Evolutionary conservation across 2,888 invertebrate species (phyloP).

Genomic region (Microplitis manilae): DNA sequence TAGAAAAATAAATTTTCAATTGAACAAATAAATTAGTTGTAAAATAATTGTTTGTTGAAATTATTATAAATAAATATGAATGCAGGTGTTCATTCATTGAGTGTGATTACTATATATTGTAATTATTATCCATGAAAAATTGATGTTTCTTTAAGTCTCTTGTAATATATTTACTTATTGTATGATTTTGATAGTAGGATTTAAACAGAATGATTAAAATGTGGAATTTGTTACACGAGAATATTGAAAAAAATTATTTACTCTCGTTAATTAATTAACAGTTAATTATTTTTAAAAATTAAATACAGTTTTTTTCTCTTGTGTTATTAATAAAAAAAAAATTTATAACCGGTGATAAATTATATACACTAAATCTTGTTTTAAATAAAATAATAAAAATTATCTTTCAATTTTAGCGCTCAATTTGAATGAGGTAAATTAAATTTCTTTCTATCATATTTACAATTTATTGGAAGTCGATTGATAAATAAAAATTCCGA

Average conservation of each 20-base stretch:
- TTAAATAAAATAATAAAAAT: no score
- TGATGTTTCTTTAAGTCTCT: not conserved
- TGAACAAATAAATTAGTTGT: conserved; percentile 8
- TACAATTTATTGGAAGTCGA: no score
- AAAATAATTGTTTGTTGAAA: not conserved
- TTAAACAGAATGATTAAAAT: conserved; percentile 16
- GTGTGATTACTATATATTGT: conserved; percentile 4
- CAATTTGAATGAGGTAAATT: no score
- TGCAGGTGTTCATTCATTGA: conserved; percentile 25
- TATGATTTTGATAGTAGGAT: conserved; percentile 21
- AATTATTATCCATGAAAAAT: no score
- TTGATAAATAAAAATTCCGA: no score
- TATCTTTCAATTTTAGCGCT: no score
- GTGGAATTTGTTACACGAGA: not conserved
- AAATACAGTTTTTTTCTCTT: not conserved
- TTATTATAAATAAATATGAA: not conserved
- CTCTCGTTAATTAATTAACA: not conserved
- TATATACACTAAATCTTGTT: no score
- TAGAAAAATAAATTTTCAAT: conserved; percentile 9
- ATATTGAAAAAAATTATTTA: not conserved
- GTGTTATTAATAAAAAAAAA: no score
- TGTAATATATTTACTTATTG: not conserved
- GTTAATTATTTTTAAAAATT: not conserved
- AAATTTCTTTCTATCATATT: no score
- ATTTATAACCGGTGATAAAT: no score